Evolutionary conservation across 35 echinoderm and acorn worm species (phyloP), one percentile per base, ranked within the genome.

Genomic region (Apostichopus japonicus): DNA sequence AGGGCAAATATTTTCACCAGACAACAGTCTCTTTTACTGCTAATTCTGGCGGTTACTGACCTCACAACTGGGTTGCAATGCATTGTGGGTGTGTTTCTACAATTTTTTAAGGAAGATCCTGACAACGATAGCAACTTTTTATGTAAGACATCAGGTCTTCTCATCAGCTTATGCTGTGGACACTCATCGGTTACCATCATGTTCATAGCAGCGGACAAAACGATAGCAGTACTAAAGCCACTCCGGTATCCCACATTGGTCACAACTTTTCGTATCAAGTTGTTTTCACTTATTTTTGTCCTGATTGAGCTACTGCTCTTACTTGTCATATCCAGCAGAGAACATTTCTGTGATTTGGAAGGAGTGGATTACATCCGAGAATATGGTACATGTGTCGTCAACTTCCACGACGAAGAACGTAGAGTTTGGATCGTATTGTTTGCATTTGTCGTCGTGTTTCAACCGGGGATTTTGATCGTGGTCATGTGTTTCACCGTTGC

Each of bases 211-310:
- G 27, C 56, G 0, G 86, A 88, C 25, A 88, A 88, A 67, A 17
- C 21, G 4, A 33, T 88, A 6, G 54, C 57, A 24, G 67, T 88
- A 23, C 0, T 88, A 52, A 27, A 24, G 0, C 86, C 86, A 44
- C 57, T 88, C 0, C 5, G 21, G 56, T 65, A 88, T 59, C 11
- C 4, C 1, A 24, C 7, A 8, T 51, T 65, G 14, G 58, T 88
- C 17, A 88, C 86, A 11, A 23, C 56, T 10, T 65, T 72, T 52
- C 56, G 86, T 21, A 88, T 88, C 11, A 88, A 88, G 67, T 7
- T 72, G 11, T 23, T 27, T 33, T 61, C 57, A 13, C 10, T 65
- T 23, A 19, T 8, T 13, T 23, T 23, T 13, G 5, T 56, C 33
- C 58, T 63, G 8, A 23, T 88, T 16, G 5, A 61, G 11, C 0